Conservation (phyloP, 2,113 vertebrate genomes). For the Murina feae region DNA sequence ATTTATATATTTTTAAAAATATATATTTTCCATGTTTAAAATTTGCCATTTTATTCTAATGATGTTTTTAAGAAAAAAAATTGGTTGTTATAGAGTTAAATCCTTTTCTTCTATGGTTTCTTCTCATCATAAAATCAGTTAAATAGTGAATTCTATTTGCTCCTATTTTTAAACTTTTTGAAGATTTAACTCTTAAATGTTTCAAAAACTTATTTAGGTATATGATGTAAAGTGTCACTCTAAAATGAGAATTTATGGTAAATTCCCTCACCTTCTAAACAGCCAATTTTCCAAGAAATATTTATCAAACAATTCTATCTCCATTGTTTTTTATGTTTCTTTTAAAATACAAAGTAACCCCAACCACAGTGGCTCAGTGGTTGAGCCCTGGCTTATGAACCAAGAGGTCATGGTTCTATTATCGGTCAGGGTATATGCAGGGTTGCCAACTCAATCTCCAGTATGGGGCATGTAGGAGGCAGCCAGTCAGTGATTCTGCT, state of each 20-base stretch:
- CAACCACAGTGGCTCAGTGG: too few relatives aligned
- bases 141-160: background rate
- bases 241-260: background rate
- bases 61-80: background rate
- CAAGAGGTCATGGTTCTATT: too few relatives aligned
- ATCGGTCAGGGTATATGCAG: too few relatives aligned
- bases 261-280: background rate
- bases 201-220: conserved; percentile 13
- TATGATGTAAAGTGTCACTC: background rate
- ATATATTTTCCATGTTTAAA: background rate
- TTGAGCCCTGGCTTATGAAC: too few relatives aligned
- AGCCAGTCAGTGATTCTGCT: too few relatives aligned
- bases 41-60: background rate
- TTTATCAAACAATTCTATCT: background rate
- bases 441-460: too few relatives aligned
- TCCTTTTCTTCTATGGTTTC: background rate
- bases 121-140: background rate
- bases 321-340: background rate
- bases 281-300: background rate
- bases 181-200: background rate
- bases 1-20: background rate
- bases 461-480: too few relatives aligned
- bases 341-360: background rate
- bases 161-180: background rate
- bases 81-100: background rate